Base-by-base conservation (phyloP, 2,888 invertebrate species). In the Ophion obscuratus region DNA sequence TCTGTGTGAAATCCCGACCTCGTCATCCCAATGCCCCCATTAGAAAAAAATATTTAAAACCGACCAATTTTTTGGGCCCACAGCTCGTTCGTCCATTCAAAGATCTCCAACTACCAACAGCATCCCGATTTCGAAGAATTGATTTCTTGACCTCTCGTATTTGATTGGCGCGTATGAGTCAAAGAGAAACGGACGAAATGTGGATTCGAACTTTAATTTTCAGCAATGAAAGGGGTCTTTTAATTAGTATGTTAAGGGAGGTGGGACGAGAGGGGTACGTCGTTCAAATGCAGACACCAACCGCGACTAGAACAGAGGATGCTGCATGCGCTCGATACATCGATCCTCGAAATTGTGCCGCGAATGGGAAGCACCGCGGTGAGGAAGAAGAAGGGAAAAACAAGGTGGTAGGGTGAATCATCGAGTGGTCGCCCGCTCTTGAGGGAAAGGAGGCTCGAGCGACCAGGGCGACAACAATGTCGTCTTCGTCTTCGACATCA, bases 261-360 rank as follows among this genome's bases (percentile, higher is more conserved):
- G 68, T 59, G 61, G 24, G 17, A 40, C 24, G 47, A 61, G 68
- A 74, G n/a, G 44, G 47, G 40, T 20, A 53, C 36, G 71, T 68
- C 78, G 83, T 79, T 74, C n/a, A 24, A 73, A 68, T 64, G 85
- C 74, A 24, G 78, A 68, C 47, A 87, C 89, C 89, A 89, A 87
- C 87, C 87, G 88, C 87, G 81, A 87, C 87, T 76, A 83, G 87
- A 86, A 87, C 80, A 85, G 88, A 87, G 81, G 36, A 36, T 82
- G 89, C 89, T 84, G 87, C 87, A 78, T 73, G 70, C 81, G 92
- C 89, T 92, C 92, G 90, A 92, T 92, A 90, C 92, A 93, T 93
- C 92, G 93, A 93, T 93, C 91, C 88, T 90, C 84, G 87, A 92
- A 92, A 92, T 92, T 92, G 92, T 92, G 92, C 90, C 92, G 92